Base-by-base conservation (phyloP, 2,888 invertebrate genomes). In the Lysandra coridon region DNA sequence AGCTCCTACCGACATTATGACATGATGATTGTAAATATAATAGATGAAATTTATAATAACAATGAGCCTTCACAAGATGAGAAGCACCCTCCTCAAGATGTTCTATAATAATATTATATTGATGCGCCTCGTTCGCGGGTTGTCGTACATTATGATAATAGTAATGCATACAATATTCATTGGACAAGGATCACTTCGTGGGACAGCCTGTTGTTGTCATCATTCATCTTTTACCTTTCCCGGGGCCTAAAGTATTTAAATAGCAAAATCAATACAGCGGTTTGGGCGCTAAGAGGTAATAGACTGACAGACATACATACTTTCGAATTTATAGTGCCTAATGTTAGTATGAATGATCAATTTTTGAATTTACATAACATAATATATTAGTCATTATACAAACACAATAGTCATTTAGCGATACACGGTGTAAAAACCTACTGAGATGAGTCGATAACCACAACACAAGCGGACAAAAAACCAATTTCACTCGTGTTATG, bases 151-250 rank as follows among this genome's bases (percentile, higher is more conserved):
- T 92, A 92, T 92, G 91, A 82, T 89, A 92, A 49, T 49, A 44
- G 10, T 44, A 44, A 92, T 92, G 83, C 81, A 90, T 91, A 88
- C 85, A 90, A 91, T 91, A 91, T 91, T 90, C 90, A 90, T 89
- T 14, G 86, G 83, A 84, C 84, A 81, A 86, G 87, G 87, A 85
- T 86, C 86, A 90, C 90, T 64, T 69, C 33, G 33, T 33, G 33
- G 33, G 3, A 14, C 69, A 64, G 64, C 64, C 30, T 64, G 3
- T 64, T 64, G 30, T 30, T 12, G 4, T 64, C 33, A 33, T 33
- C 14, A 33, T 64, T 62, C 3, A 62, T 62, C 62, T 23, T 6
- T 23, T 62, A 1, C 62, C 10, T 44, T 44, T 44, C 49, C 49
- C 10, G 49, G 10, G 10, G 0, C 49, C 7, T 10, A 44, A 44